Evolutionary conservation across 2,797 vertebrate genomes (phyloP).

Genomic region (Lacerta bilineata): DNA sequence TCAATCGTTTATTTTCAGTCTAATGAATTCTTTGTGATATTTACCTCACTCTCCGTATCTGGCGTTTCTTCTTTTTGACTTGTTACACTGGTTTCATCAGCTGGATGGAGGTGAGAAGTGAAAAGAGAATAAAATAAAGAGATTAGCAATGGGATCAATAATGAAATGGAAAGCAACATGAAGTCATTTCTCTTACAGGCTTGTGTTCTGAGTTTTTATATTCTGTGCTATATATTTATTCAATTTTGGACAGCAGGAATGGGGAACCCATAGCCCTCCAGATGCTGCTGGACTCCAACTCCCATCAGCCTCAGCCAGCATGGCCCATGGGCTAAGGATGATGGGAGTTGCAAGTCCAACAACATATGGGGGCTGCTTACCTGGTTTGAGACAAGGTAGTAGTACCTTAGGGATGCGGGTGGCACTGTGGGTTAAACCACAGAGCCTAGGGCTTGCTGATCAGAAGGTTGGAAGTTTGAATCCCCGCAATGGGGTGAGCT

Average conservation of each 20-base stretch:
- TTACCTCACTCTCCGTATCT: conserved; percentile 65
- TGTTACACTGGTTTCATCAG: conserved; percentile 44
- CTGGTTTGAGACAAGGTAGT: background rate
- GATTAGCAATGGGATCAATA: background rate
- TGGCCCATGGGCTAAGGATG: background rate
- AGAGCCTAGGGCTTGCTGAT: no score
- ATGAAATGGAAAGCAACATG: conserved; percentile 5
- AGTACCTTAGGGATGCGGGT: background rate
- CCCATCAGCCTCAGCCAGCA: background rate
- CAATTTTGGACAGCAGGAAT: background rate
- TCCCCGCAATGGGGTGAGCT: no score
- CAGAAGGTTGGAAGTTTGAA: no score
- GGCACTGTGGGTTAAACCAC: no score
- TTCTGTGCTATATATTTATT: background rate
- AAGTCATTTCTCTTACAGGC: background rate
- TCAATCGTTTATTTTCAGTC: conserved; percentile 4
- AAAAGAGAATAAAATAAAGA: background rate
- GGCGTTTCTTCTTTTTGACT: conserved; percentile 44
- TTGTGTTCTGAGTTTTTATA: background rate
- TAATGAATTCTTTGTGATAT: conserved; percentile 13
- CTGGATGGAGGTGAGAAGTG: conserved; percentile 33
- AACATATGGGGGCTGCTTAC: background rate
- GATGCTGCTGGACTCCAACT: background rate
- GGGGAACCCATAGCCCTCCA: background rate
- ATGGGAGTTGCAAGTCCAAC: background rate